Base-by-base conservation (phyloP, 1,140 invertebrate genomes). In the Zelostemma sp. region DNA sequence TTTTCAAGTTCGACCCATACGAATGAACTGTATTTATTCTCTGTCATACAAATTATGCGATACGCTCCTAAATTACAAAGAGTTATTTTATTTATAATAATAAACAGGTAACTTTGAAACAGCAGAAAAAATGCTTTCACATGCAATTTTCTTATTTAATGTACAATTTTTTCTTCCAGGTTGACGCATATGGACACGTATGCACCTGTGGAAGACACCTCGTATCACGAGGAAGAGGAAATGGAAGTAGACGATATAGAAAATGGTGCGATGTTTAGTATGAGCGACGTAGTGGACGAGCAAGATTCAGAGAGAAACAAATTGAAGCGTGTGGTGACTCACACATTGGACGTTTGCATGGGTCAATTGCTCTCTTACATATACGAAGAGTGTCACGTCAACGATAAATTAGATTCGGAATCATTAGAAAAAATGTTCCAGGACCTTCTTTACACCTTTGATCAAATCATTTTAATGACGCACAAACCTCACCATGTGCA, bases 401-500 rank as follows among this genome's bases (percentile, higher is more conserved):
- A 80, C 5, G 73, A 58, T 18, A 74, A 74, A 58, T 64, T 85
- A 6, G 74, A 86, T 28, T 71, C 85, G 43, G 79, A 86, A 56
- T 81, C 77, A 40, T 63, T 85, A 9, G 86, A 78, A 75, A 79
- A 45, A 58, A 81, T 86, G 11, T 87, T 88, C 56, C 74, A 82
- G 3, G 85, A 87, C 82, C 80, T 87, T 54, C 67, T 92, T n/a
- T 75, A 82, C 35, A 83, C 89, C 16, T 96, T 95, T 81, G 91
- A 95, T 61, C 87, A 88, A 70, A 80, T 92, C 38, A 88, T 95
- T 55, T 80, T 96, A 48, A 88, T 89, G 1, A 94, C 92, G 8
- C 89, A 93, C 75, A 90, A 88, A 18, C 90, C 88, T 47, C 88
- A 90, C 78, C 93, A 94, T 79, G 88, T 93, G 3, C 94, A 95